Base-by-base conservation (phyloP, 2,888 invertebrate species). In the Synanthedon formicaeformis region DNA sequence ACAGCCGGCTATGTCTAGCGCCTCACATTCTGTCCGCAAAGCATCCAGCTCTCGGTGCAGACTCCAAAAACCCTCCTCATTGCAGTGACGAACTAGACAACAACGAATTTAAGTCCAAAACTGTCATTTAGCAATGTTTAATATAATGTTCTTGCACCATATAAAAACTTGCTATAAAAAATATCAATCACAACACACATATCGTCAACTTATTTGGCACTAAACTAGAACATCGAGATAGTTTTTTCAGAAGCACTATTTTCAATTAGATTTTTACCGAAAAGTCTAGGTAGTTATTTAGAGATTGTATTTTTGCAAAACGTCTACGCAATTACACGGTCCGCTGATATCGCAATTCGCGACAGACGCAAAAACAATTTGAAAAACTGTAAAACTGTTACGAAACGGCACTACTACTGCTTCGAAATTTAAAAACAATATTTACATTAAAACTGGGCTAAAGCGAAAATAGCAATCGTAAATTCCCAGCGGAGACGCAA, bases 11-110 rank as follows among this genome's bases (percentile, higher is more conserved):
- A 79, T 70, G 60, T 65, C 65, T 74, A 73, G 68, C 78, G 57
- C 68, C 87, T 86, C 83, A 88, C 88, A 87, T 87, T 87, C 75
- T 88, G 88, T 63, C 88, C 85, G 64, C 88, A 88, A 58, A 85
- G 82, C 57, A 82, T 70, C 81, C 86, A 85, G 60, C 88, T 82
- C 60, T 89, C 89, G 4, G 89, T 80, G 68, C 89, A 89, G 4
- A 88, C 89, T 50, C 88, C 89, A 52, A 89, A 86, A 34, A 89
- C 88, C 52, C 88, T 78, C 74, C 88, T 86, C 89, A 89, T 89
- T 50, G 51, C 75, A 51, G 57, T 49, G 27, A 53, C 52, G 53
- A 58, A 64, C 64, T 63, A 65, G 66, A 45, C 13, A 52, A 55
- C 41, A 59, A 60, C 60, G 64, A 65, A 70, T 73, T 73, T 65